A percentile compares a stretch with the other conserved stretches of the same genome.
phyloP scores from a whole-genome alignment of 2,888 invertebrate genomes.

The Ophonus ardosiacus region DNA sequence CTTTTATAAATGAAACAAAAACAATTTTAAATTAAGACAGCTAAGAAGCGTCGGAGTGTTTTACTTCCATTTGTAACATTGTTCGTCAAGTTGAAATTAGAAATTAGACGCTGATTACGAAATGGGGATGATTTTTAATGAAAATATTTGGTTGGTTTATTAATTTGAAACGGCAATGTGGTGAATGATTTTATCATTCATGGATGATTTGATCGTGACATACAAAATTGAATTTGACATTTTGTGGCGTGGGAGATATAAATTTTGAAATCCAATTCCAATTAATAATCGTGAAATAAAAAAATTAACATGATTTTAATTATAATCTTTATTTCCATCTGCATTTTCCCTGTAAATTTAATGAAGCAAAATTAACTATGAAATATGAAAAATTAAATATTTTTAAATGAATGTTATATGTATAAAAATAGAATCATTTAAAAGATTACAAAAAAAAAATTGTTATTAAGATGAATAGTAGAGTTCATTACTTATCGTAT shows the following conservation, averaged over 20 bases:
- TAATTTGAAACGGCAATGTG: neutral
- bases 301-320: too few species aligned
- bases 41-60: slow-evolving; percentile 25
- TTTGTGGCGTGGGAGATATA: neutral
- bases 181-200: neutral
- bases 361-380: too few species aligned
- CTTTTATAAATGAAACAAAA: slow-evolving; percentile 52
- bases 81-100: slow-evolving; percentile 19
- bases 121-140: neutral
- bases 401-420: too few species aligned
- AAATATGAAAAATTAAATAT: too few species aligned
- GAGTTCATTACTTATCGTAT: too few species aligned
- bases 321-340: too few species aligned
- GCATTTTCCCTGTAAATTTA: too few species aligned
- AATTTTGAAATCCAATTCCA: neutral
- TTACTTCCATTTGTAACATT: slow-evolving; percentile 30
- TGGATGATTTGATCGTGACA: slow-evolving; percentile 7
- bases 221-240: neutral
- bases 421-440: too few species aligned
- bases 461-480: too few species aligned
- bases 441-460: too few species aligned
- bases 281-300: neutral
- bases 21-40: slow-evolving; percentile 52
- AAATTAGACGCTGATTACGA: neutral
- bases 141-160: neutral